phyloP scores from a whole-genome alignment of 1,140 invertebrate species.

The Nebria ingens region DNA sequence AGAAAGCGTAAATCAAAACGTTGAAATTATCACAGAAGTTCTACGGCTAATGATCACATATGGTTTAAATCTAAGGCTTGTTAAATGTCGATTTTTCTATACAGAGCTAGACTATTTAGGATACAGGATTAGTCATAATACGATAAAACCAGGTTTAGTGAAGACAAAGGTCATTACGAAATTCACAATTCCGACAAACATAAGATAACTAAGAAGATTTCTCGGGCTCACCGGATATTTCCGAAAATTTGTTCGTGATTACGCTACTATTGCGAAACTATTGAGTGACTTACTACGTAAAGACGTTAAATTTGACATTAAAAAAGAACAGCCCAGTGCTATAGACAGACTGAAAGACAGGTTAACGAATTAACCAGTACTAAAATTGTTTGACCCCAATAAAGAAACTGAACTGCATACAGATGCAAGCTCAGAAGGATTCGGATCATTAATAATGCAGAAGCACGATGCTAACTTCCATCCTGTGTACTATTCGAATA shows the following conservation, averaged over 20 bases:
- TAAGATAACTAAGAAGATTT: background rate
- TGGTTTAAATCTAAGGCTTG: conserved; percentile 6
- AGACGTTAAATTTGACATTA: conserved; percentile 3
- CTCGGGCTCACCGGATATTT: background rate
- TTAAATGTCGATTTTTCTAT: conserved; percentile 13
- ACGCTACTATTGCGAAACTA: conserved; percentile 17
- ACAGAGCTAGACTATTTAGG: conserved; percentile 24
- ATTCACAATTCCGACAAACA: conserved; percentile 11
- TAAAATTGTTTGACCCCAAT: conserved; percentile 17
- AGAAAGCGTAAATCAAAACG: conserved; percentile 15
- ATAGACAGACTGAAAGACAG: background rate
- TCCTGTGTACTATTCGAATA: conserved; percentile 29
- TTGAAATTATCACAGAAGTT: conserved; percentile 16
- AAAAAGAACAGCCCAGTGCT: background rate
- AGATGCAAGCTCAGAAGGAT: conserved; percentile 24
- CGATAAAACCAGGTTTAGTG: background rate
- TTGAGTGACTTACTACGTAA: conserved; percentile 17
- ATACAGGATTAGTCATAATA: background rate
- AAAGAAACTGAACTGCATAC: conserved; percentile 26
- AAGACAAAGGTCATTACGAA: conserved; percentile 9
- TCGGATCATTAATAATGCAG: conserved; percentile 23
- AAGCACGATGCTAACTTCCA: conserved; percentile 18
- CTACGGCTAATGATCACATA: conserved; percentile 9
- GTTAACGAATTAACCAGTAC: background rate
- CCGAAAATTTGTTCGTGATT: conserved; percentile 16